A percentile compares a stretch with the other conserved stretches of the same genome.
Evolutionary conservation across 2,888 invertebrate species (phyloP).

Genomic region (Meteorus colon): DNA sequence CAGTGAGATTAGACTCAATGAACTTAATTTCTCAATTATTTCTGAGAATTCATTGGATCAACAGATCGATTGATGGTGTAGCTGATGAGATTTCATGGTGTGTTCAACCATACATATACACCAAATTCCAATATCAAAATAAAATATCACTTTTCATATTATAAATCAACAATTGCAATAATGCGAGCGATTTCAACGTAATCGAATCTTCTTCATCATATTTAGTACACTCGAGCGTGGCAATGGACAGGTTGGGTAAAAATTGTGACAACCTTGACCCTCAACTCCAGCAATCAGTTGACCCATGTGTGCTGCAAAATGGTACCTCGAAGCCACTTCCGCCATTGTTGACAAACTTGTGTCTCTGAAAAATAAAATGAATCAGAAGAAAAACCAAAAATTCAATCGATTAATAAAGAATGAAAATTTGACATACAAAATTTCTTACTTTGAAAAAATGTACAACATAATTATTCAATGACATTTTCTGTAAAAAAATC

Average conservation of each 20-base stretch:
- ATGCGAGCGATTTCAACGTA: slow-evolving; percentile 53
- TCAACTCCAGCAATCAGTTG: slow-evolving; percentile 80
- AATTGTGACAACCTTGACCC: slow-evolving; percentile 80
- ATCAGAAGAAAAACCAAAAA: background rate
- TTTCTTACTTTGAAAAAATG: too few relatives aligned
- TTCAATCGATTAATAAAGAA: background rate
- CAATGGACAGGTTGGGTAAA: slow-evolving; percentile 80
- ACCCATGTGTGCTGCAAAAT: slow-evolving; percentile 82
- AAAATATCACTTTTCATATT: background rate
- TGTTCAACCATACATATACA: too few relatives aligned
- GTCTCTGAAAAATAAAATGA: slow-evolving; percentile 73
- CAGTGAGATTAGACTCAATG: background rate
- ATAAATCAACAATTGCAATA: background rate
- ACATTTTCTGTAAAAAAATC: too few relatives aligned
- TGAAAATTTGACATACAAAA: too few relatives aligned
- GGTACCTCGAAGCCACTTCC: slow-evolving; percentile 79
- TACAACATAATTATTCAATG: too few relatives aligned
- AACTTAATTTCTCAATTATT: background rate
- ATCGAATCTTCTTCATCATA: slow-evolving; percentile 78
- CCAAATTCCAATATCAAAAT: too few relatives aligned
- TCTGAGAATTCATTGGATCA: background rate
- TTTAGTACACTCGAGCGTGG: slow-evolving; percentile 78
- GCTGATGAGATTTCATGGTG: too few relatives aligned
- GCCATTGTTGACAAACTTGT: slow-evolving; percentile 79
- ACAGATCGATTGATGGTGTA: background rate